Evolutionary conservation across 2,113 vertebrate genomes (phyloP), one percentile per base, ranked within the genome.

Genomic region (Brachypteracias leptosomus): DNA sequence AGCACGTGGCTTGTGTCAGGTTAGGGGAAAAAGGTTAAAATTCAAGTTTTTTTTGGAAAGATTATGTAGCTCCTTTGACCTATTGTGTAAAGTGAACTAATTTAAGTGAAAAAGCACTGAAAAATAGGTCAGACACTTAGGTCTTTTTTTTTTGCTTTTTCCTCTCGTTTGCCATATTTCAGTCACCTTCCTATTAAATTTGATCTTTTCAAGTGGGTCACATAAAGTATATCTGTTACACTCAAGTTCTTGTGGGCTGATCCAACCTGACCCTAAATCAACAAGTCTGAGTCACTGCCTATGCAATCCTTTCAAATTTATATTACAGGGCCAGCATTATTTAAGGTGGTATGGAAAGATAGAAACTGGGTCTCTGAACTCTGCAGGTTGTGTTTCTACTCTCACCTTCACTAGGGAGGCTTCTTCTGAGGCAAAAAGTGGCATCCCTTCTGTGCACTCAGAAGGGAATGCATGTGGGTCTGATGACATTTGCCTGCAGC

Each of bases 251-350:
- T 86, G 59, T 86, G 46, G 65, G 57, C 10, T 95, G 68, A 94
- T 92, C 36, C 55, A 90, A 33, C 25, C 40, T 77, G 95, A 92
- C 81, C 54, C 51, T 91, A 92, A 95, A 94, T 92, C 94, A 95
- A 89, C 78, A 90, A 78, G 72, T 94, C 88, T 96, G 90, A 95
- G 70, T 94, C 84, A 96, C 33, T 49, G 57, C 42, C 44, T 71
- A 11, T 55, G 55, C 58, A 89, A 15, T 54, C 14, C 42, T 73
- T 83, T 95, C 19, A 73, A 72, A 70, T 58, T 21, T 58, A 2
- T 36, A 42, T 42, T 66, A 58, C 19, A 46, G 51, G 8, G 8
- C 25, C 49, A 84, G 20, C 58, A 59, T 54, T 49, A 55, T 1
- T 38, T 16, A 57, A 88, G 44, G 15, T 21, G 13, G 19, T 20